Base-by-base conservation (phyloP, 2,888 invertebrate genomes). In the Apocheima hispidaria region DNA sequence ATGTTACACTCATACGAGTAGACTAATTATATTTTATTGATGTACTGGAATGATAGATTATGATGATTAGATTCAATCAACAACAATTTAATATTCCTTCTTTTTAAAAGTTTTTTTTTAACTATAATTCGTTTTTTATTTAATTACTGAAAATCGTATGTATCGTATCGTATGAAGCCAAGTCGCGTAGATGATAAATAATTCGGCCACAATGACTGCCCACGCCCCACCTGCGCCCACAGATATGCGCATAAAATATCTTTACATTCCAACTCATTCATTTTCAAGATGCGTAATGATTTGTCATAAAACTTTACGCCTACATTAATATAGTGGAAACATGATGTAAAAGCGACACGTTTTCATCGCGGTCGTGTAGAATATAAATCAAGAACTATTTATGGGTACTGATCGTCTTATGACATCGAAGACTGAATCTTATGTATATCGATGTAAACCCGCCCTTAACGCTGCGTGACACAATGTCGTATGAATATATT, bases 341-440 rank as follows among this genome's bases (percentile, higher is more conserved):
- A 56, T 57, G 20, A 30, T 49, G 38, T 60, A 60, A 63, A 63
- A 61, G 20, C 36, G 18, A 50, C 65, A 69, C 67, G 66, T 63
- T 48, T 55, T 54, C 38, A 50, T 65, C 51, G 44, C 43, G 18
- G 44, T 60, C 50, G 63, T 21, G 21, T 53, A 16, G 81, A 77
- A 79, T 78, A 75, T 70, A 64, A 79, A 79, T 78, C 53, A 64
- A 60, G 64, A 36, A 63, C 66, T 77, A 74, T 77, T 72, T 74
- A 68, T 60, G 52, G 60, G 58, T 49, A 46, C 60, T 40, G 74
- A 75, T 73, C 71, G 65, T 50, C 60, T 73, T 74, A 76, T 74
- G 75, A 71, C 74, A 70, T 57, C 61, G 63, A 63, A 67, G 69
- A 69, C 63, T 66, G 68, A 66, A 66, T 71, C 70, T 73, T 74